Base-by-base conservation (phyloP, 1,140 invertebrate species). In the Aplysia californica region DNA sequence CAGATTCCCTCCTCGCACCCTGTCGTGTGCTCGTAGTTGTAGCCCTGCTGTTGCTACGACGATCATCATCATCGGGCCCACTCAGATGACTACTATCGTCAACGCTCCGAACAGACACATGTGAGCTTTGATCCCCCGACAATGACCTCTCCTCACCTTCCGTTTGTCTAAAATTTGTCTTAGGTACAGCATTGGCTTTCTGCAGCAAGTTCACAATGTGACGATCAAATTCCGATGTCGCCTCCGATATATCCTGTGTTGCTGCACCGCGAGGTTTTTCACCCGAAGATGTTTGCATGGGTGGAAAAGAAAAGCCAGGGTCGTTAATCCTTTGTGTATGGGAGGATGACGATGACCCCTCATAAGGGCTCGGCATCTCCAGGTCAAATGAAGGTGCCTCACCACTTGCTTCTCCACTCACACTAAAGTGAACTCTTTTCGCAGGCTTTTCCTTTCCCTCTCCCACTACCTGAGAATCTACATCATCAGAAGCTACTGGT, bases 291-390 rank as follows among this genome's bases (percentile, higher is more conserved):
- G n/a, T n/a, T n/a, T n/a, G n/a, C n/a, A n/a, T n/a, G n/a, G n/a
- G n/a, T n/a, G n/a, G n/a, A n/a, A n/a, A n/a, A n/a, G n/a, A n/a
- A n/a, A n/a, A n/a, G n/a, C n/a, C n/a, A n/a, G n/a, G n/a, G n/a
- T n/a, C n/a, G n/a, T n/a, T n/a, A n/a, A n/a, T n/a, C n/a, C n/a
- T n/a, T n/a, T n/a, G n/a, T n/a, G n/a, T n/a, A n/a, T n/a, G n/a
- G n/a, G n/a, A n/a, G n/a, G n/a, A n/a, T n/a, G 44, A 73, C 2
- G 76, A 61, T 6, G 77, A 78, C 4, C 59, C 68, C 55, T 79
- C 79, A 55, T 86, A 41, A 35, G 85, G 84, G 76, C 87, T 86
- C 26, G 86, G 84, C 73, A 84, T 72, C 70, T 89, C 85, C 67
- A 88, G 81, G 35, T 83, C 83, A 83, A 87, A 85, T 36, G 85